Evolutionary conservation across 23 tunicate genomes (phyloP).

Genomic region (Trididemnum miniatum): DNA sequence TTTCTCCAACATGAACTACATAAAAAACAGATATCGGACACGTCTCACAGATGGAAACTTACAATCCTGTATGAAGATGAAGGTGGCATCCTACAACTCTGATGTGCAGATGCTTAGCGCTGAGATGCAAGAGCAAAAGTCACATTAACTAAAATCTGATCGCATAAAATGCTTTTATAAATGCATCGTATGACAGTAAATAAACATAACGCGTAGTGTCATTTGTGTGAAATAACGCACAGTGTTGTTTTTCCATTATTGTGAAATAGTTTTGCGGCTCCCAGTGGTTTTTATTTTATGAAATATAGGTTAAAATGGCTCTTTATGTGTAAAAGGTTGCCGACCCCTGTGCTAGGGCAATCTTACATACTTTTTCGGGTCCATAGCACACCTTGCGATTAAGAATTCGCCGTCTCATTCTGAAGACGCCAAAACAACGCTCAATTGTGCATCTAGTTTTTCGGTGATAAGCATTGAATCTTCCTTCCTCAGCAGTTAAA

Average conservation of each 20-base stretch:
- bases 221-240: background rate
- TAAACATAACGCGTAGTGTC: conserved; percentile 2
- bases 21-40: conserved; percentile 28
- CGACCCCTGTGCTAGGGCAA: background rate
- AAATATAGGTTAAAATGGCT: too few relatives aligned
- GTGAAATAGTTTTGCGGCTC: background rate
- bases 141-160: conserved; percentile 33
- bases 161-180: conserved; percentile 21
- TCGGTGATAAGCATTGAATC: too few relatives aligned
- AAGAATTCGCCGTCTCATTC: too few relatives aligned
- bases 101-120: conserved; percentile 31
- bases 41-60: conserved; percentile 35
- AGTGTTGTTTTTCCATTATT: background rate
- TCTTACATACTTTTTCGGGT: too few relatives aligned
- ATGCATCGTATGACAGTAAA: conserved; percentile 15
- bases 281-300: too few relatives aligned
- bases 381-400: too few relatives aligned
- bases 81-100: conserved; percentile 39
- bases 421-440: too few relatives aligned
- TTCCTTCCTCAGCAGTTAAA: too few relatives aligned
- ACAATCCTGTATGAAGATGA: conserved; percentile 40
- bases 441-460: too few relatives aligned
- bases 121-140: conserved; percentile 38
- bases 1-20: conserved; percentile 42
- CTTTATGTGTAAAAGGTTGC: background rate